Base-by-base conservation (phyloP, 2,888 invertebrate genomes). In the Sinelater perroti region DNA sequence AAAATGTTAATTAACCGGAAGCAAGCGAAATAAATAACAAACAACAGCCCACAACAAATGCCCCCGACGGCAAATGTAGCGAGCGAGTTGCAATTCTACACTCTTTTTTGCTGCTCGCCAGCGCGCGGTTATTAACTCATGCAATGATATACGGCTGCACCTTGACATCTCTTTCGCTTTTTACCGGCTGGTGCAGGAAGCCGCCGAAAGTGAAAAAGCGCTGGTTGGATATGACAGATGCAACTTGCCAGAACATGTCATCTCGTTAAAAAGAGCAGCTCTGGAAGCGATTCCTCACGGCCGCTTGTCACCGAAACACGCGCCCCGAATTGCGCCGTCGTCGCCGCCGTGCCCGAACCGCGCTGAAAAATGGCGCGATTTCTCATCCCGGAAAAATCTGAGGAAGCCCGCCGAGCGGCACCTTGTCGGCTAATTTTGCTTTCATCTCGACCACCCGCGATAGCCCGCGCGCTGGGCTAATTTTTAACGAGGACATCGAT, bases 341-440 rank as follows among this genome's bases (percentile, higher is more conserved):
- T 53, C 61, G 40, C 57, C 50, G 44, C 24, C 33, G 44, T 67
- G 70, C 72, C 72, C 72, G 71, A 72, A 73, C 71, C 69, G 63
- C 67, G 63, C 66, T 65, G 73, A 74, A 70, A 72, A 73, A 74
- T 67, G 67, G 64, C 61, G 70, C 67, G 67, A 74, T 75, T 72
- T 73, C 72, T 75, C 72, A 74, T 72, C n/a, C 20, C 3, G 16
- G 4, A 30, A 17, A 44, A 26, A 30, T 8, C 16, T 26, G 14
- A 40, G 14, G 1, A 21, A 14, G 14, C 14, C 10, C 13, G 10
- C 6, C 8, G 16, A 40, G 24, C 14, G 40, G 24, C 40, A 24
- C 24, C 38, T 38, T 38, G 38, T 38, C 38, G 18, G 11, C 38
- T 20, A 38, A 18, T 38, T 38, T 38, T 24, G 14, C 40, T 40